Conservation (phyloP, 1,140 invertebrate genomes). For the Drosophila oshimai region DNA sequence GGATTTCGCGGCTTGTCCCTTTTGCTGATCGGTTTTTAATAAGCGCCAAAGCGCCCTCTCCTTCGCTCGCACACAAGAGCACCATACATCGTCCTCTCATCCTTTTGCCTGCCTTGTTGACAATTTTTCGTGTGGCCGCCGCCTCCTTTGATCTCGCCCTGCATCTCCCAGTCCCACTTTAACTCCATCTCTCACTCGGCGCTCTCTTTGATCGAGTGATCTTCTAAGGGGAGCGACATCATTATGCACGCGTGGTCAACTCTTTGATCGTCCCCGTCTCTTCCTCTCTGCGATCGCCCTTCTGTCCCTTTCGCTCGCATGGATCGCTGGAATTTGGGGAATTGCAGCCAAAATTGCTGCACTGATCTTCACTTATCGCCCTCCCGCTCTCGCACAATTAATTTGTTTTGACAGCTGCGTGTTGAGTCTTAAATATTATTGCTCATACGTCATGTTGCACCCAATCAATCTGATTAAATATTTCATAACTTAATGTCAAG, state of each 20-base stretch:
- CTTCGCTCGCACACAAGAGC: background rate
- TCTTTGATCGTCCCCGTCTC: conserved; percentile 44
- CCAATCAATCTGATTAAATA: conserved; percentile 16
- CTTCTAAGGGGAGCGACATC: conserved; percentile 74
- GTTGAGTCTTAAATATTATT: conserved; percentile 32
- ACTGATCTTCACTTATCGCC: background rate
- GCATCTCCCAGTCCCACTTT: background rate
- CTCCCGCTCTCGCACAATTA: background rate
- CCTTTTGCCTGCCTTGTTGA: conserved; percentile 56
- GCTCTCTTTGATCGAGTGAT: conserved; percentile 78
- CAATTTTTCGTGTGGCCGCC: conserved; percentile 77
- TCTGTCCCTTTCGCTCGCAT: background rate
- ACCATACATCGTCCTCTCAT: conserved; percentile 3
- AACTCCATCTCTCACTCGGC: conserved; percentile 31
- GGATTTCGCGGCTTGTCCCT: conserved; percentile 19
- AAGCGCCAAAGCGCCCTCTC: conserved; percentile 67
- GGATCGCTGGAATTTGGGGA: conserved; percentile 20
- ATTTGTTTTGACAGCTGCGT: conserved; percentile 39
- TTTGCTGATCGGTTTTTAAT: conserved; percentile 62
- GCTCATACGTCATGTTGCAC: conserved; percentile 33
- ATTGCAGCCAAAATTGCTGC: conserved; percentile 38
- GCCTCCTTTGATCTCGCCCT: conserved; percentile 62
- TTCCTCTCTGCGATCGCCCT: background rate
- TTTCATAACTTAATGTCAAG: background rate
- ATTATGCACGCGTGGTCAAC: conserved; percentile 79